Evolutionary conservation across 2,113 vertebrate genomes (phyloP).

Genomic region (Nibea coibor): DNA sequence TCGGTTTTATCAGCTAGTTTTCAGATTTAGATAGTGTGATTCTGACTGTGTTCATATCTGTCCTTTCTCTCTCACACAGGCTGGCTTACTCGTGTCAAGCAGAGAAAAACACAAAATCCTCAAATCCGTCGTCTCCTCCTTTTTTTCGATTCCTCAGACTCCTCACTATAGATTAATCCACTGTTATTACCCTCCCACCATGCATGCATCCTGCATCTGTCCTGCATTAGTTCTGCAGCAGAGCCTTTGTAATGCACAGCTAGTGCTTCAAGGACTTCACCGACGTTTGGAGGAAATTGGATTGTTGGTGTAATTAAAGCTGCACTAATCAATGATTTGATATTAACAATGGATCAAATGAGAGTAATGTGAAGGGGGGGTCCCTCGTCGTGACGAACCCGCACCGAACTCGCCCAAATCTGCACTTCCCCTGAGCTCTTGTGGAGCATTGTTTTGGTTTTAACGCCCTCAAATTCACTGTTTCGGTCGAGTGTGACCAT

Average conservation of each 20-base stretch:
- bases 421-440: too few relatives aligned
- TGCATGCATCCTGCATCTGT: slow-evolving; percentile 22
- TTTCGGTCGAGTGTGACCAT: neutral
- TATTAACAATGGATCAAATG: neutral
- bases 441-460: neutral
- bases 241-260: neutral
- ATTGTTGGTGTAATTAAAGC: neutral
- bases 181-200: neutral
- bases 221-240: slow-evolving; percentile 26
- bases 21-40: slow-evolving; percentile 69
- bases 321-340: neutral
- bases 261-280: neutral
- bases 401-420: neutral
- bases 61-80: slow-evolving; percentile 36
- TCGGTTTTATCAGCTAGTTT: slow-evolving; percentile 61
- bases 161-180: slow-evolving; percentile 35
- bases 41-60: slow-evolving; percentile 63
- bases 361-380: neutral
- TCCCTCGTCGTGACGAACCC: neutral
- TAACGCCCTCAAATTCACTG: neutral
- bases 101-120: slow-evolving; percentile 56
- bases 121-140: slow-evolving; percentile 39
- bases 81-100: slow-evolving; percentile 40
- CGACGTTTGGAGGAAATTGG: neutral
- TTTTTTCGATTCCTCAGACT: slow-evolving; percentile 25